phyloP scores from a whole-genome alignment of 2,888 invertebrate genomes.

The Hirudinaria manillensis region DNA sequence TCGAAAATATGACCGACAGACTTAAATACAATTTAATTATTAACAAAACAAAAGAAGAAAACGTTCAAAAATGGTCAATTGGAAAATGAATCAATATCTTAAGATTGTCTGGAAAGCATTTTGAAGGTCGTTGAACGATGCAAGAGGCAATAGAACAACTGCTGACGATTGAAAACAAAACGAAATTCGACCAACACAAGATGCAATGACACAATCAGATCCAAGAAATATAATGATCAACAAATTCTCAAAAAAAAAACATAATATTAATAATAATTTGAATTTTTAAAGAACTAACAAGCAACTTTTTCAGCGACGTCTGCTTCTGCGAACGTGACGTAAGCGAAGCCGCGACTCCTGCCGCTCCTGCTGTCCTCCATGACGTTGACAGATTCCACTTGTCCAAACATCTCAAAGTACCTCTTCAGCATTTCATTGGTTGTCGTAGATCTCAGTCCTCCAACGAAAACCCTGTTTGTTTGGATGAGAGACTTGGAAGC shows the following conservation, averaged over 20 bases:
- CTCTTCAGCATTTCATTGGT: conserved; percentile 81
- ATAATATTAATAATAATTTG: neutral
- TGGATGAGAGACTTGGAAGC: conserved; percentile 21
- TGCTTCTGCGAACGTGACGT: conserved; percentile 89
- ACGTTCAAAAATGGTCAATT: neutral
- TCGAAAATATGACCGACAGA: conserved; percentile 1
- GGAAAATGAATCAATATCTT: no score
- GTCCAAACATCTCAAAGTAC: conserved; percentile 88
- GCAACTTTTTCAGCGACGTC: conserved; percentile 84
- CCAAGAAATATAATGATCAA: neutral
- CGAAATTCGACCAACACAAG: neutral
- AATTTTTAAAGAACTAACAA: conserved; percentile 30
- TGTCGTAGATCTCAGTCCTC: conserved; percentile 83
- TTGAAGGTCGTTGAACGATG: no score
- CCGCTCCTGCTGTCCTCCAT: conserved; percentile 36
- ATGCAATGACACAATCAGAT: neutral
- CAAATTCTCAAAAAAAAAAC: neutral
- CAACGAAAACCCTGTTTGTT: conserved; percentile 73
- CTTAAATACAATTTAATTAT: neutral
- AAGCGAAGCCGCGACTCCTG: conserved; percentile 59
- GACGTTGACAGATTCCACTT: conserved; percentile 56
- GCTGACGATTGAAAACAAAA: neutral
- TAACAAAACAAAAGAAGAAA: neutral
- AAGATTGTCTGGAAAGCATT: no score
- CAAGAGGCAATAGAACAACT: no score